Base-by-base conservation (phyloP, 2,113 vertebrate genomes). In the Amphilophus citrinellus region DNA sequence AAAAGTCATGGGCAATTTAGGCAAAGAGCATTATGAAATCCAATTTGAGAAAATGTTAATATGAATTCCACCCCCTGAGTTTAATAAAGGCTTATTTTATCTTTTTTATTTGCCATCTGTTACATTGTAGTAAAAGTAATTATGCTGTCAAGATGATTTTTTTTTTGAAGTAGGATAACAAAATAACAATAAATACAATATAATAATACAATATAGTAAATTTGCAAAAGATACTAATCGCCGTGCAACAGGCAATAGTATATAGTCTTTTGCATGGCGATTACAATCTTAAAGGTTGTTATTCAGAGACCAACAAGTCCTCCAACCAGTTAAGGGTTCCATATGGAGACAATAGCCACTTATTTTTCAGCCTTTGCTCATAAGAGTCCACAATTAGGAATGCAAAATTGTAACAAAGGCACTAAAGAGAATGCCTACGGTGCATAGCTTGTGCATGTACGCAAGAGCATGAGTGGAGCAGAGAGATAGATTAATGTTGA, bases 401-500 rank as follows among this genome's bases (percentile, higher is more conserved):
- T 79, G 87, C 56, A 90, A 89, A 90, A 87, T 58, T 82, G 79
- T 77, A 90, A 92, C 90, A 89, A 92, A 95, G 90, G 78, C 90
- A 66, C 86, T 84, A 63, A 88, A 88, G 82, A 87, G 63, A 76
- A 84, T 77, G 86, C 84, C 75, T 61, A 76, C 22, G 63, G 89
- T 91, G 89, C 66, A 53, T 53, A 53, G 66, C 10, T 30, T 61
- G 59, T 84, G 50, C 59, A 59, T 81, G 84, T 62, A 85, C 50
- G 14, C 82, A 83, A 61, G 83, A 71, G 78, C 60, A 76, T 4
- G 80, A 81, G 80, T 87, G 90, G 88, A 91, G 89, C 80, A 84
- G 77, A 81, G 89, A 92, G 94, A 95, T 92, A 94, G 88, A 94
- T 94, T 92, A 84, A 91, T 93, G 94, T 92, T 88, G 87, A 93